phyloP scores from a whole-genome alignment of 37 sponge, comb jelly and placozoan species.

The Halisarca cf. caerulea region DNA sequence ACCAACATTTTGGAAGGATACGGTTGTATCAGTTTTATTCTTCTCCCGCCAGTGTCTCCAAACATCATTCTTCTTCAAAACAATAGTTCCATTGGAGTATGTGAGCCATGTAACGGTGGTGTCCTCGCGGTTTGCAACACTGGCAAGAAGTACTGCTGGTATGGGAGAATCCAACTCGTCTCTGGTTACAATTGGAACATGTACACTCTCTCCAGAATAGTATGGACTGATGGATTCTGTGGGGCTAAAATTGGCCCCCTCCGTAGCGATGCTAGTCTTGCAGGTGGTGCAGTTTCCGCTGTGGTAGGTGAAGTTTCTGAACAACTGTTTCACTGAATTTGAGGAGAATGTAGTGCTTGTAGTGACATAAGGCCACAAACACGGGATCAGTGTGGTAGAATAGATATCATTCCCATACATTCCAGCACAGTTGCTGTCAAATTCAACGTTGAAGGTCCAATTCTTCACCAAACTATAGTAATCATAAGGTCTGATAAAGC shows the following conservation, averaged over 20 bases:
- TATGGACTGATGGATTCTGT: neutral
- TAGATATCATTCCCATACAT: constrained; percentile 39
- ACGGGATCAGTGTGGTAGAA: constrained; percentile 43
- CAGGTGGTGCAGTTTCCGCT: neutral
- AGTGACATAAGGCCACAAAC: neutral
- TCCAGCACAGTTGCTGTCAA: constrained; percentile 37
- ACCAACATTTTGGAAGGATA: neutral
- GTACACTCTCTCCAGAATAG: constrained; percentile 1
- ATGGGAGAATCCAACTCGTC: neutral
- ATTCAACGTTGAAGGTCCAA: constrained; percentile 43
- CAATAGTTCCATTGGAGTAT: too few relatives aligned
- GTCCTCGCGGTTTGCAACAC: neutral
- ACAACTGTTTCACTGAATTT: neutral
- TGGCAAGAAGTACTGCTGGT: neutral
- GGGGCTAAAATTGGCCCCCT: neutral
- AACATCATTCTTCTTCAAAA: neutral
- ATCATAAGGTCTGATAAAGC: constrained; percentile 54
- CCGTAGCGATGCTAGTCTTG: constrained; percentile 42
- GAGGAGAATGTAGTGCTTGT: neutral
- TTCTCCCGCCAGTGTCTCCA: too few relatives aligned
- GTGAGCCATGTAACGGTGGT: neutral
- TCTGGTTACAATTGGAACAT: neutral
- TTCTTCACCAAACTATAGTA: neutral
- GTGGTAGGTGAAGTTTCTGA: constrained; percentile 16
- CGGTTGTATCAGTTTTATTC: neutral